Conservation (phyloP, 2,797 vertebrate species). For the Lacerta viridis region DNA sequence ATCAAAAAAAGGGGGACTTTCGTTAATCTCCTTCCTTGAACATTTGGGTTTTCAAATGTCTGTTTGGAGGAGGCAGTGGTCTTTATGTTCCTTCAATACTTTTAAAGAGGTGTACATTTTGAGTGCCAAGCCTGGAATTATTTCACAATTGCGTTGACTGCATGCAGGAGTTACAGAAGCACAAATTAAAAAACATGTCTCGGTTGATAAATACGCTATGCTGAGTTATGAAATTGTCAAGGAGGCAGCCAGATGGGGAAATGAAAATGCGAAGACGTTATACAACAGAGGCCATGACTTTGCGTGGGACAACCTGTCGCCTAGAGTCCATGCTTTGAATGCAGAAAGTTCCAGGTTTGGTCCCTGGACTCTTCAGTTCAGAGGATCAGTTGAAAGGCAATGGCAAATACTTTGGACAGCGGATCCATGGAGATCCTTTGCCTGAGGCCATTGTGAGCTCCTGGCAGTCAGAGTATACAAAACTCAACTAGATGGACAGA, state of each 20-base stretch:
- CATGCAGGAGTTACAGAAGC: background rate
- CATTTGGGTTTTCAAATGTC: background rate
- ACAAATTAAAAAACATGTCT: too few species aligned
- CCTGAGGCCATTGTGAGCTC: too few species aligned
- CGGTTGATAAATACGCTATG: background rate
- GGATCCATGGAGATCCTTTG: too few species aligned
- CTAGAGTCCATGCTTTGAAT: too few species aligned
- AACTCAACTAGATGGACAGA: too few species aligned
- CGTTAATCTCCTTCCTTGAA: slow-evolving; percentile 8
- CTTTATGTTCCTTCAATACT: background rate
- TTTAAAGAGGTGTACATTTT: background rate
- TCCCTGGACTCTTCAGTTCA: too few species aligned
- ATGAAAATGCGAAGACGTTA: background rate
- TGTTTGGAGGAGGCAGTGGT: background rate
- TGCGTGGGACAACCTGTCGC: too few species aligned
- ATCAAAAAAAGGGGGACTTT: background rate
- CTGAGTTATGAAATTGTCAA: background rate
- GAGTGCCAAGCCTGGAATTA: background rate
- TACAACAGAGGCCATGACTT: background rate
- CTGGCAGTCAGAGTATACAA: too few species aligned
- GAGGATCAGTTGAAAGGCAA: too few species aligned
- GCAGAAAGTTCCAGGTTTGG: too few species aligned
- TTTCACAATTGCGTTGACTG: background rate
- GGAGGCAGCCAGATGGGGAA: background rate
- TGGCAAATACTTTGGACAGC: too few species aligned